Evolutionary conservation across 2,797 vertebrate genomes (phyloP).

Genomic region (Rhynchonycteris naso): DNA sequence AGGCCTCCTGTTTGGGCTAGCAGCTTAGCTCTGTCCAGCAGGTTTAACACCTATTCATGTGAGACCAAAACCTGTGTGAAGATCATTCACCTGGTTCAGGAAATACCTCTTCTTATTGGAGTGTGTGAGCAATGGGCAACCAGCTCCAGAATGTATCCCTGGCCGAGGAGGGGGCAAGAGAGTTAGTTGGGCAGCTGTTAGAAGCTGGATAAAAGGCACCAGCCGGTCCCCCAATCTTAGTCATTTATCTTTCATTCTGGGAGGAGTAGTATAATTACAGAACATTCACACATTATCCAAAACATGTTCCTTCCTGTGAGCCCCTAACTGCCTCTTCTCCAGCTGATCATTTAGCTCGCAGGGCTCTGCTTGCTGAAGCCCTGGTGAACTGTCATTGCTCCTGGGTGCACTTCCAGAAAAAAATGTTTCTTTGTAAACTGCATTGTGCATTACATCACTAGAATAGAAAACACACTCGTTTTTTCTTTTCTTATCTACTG

Average conservation of each 20-base stretch:
- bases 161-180: not conserved
- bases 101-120: not conserved
- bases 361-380: not conserved
- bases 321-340: not conserved
- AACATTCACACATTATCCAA: not conserved
- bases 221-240: accelerated
- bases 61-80: not conserved
- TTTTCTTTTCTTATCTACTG: not conserved
- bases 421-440: not conserved
- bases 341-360: not conserved
- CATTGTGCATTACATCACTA: not conserved
- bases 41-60: not conserved
- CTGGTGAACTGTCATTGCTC: not conserved
- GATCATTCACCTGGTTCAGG: not conserved
- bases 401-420: not conserved
- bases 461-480: not conserved
- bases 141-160: not conserved
- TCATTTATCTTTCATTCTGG: not conserved
- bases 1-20: not conserved
- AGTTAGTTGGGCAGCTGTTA: no score
- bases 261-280: not conserved
- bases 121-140: not conserved
- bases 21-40: slow-evolving; percentile 63
- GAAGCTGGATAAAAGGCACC: not conserved
- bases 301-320: not conserved